Conservation (phyloP, 2,113 vertebrate genomes). For the Parus major region DNA sequence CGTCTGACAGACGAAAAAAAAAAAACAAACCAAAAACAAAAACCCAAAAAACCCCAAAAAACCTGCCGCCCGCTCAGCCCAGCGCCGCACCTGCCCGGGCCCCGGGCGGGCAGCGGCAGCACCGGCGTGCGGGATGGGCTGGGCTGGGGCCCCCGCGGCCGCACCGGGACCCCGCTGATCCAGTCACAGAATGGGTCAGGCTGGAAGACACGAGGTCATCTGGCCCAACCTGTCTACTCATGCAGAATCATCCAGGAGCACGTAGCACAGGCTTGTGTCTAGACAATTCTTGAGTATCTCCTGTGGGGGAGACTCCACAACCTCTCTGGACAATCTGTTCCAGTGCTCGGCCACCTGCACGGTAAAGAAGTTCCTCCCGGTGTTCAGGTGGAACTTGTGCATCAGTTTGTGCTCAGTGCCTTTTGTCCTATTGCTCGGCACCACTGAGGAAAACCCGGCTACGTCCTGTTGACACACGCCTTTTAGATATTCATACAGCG, state of each 20-base stretch:
- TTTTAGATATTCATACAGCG: background rate
- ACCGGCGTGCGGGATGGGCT: too few relatives aligned
- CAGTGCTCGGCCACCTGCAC: background rate
- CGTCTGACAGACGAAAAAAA: rapidly evolving
- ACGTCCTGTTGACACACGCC: too few relatives aligned
- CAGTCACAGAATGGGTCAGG: too few relatives aligned
- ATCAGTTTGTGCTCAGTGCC: background rate
- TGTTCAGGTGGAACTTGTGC: too few relatives aligned
- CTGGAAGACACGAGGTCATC: too few relatives aligned
- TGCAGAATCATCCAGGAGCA: background rate
- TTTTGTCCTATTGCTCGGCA: too few relatives aligned
- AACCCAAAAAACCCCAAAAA: too few relatives aligned
- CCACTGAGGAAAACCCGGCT: background rate
- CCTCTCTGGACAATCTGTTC: background rate
- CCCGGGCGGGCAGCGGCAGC: background rate
- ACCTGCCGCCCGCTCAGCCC: background rate
- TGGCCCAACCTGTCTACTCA: background rate
- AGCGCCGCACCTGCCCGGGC: background rate
- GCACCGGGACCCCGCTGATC: too few relatives aligned
- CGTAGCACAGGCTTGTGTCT: background rate
- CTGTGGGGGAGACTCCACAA: background rate
- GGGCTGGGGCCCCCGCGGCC: too few relatives aligned
- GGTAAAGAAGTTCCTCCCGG: background rate
- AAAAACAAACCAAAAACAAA: background rate
- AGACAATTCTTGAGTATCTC: too few relatives aligned